These are phyloP conservation scores for Tetrapedia diversipes DNA, from an alignment of 2,888 invertebrate species.

Conservation along the genomic window DNA sequence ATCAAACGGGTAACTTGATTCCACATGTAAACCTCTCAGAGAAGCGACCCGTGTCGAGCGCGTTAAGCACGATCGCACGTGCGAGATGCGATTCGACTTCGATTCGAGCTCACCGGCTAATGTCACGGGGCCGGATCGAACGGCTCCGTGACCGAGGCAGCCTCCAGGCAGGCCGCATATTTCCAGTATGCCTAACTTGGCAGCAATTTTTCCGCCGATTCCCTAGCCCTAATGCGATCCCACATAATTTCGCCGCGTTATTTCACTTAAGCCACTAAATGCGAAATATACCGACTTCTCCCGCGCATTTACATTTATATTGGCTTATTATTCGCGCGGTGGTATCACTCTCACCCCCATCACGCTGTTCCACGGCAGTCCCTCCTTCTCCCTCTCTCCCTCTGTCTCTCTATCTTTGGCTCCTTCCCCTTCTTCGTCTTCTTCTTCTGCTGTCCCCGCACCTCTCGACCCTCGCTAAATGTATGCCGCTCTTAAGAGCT, in stretches of 20 bases:
- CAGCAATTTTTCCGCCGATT: slow-evolving; percentile 35
- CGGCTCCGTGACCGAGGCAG: slow-evolving; percentile 14
- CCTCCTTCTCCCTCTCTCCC: not conserved
- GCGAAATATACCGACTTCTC: slow-evolving; percentile 60
- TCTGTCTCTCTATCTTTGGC: not conserved
- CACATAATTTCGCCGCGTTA: slow-evolving; percentile 63
- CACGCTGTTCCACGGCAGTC: not conserved
- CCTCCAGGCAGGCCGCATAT: not conserved
- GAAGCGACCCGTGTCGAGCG: not conserved
- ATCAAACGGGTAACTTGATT: too few relatives aligned
- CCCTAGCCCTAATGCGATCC: slow-evolving; percentile 37
- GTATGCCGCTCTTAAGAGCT: slow-evolving; percentile 65
- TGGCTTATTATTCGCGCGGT: slow-evolving; percentile 68
- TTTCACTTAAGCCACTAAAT: slow-evolving; percentile 69
- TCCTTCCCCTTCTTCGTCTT: slow-evolving; percentile 2
- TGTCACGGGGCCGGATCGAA: slow-evolving; percentile 21
- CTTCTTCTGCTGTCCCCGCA: not conserved
- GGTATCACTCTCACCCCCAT: slow-evolving; percentile 56
- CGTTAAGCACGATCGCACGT: slow-evolving; percentile 8
- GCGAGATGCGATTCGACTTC: slow-evolving; percentile 25
- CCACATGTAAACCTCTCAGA: not conserved
- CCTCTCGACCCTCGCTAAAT: slow-evolving; percentile 34
- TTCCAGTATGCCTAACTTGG: slow-evolving; percentile 6
- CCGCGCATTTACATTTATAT: slow-evolving; percentile 71
- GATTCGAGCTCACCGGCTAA: slow-evolving; percentile 16